Conservation (phyloP, 2,888 invertebrate species). For the Parnassius orleans region DNA sequence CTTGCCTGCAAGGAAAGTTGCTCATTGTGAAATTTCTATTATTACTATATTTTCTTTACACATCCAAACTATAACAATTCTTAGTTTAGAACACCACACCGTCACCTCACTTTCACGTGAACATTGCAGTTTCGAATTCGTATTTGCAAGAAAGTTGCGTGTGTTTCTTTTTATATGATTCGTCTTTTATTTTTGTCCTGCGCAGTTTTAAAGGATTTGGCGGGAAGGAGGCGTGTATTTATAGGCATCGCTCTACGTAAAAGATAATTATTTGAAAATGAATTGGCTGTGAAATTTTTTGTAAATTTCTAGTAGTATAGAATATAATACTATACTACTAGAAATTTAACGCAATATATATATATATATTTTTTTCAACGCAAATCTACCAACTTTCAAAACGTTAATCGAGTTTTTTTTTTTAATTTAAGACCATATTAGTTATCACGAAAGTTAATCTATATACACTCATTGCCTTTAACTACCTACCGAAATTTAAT, state of each 20-base stretch:
- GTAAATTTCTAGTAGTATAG: too few species aligned
- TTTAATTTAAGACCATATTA: too few species aligned
- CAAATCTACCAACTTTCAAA: too few species aligned
- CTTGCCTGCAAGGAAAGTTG: slow-evolving; percentile 15
- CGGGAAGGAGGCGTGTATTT: slow-evolving; percentile 23
- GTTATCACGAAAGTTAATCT: too few species aligned
- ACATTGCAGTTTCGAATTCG: slow-evolving; percentile 13
- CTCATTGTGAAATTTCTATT: slow-evolving; percentile 1
- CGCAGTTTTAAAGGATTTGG: slow-evolving; percentile 15
- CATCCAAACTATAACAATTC: not conserved
- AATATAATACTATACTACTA: too few species aligned
- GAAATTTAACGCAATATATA: too few species aligned
- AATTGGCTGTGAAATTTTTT: too few species aligned
- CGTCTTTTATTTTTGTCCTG: slow-evolving; percentile 16
- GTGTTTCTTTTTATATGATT: slow-evolving; percentile 17
- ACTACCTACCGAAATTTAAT: too few species aligned
- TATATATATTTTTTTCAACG: too few species aligned
- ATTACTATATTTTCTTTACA: not conserved
- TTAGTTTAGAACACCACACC: not conserved
- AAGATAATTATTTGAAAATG: too few species aligned
- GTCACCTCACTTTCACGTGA: not conserved
- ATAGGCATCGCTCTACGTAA: not conserved
- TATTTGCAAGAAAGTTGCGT: slow-evolving; percentile 21
- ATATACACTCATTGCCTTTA: too few species aligned
- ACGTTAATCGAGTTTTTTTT: too few species aligned